A percentile compares a stretch with the other conserved stretches of the same genome.
phyloP scores from a whole-genome alignment of 2,888 invertebrate genomes.

The Heliconius ismenius region DNA sequence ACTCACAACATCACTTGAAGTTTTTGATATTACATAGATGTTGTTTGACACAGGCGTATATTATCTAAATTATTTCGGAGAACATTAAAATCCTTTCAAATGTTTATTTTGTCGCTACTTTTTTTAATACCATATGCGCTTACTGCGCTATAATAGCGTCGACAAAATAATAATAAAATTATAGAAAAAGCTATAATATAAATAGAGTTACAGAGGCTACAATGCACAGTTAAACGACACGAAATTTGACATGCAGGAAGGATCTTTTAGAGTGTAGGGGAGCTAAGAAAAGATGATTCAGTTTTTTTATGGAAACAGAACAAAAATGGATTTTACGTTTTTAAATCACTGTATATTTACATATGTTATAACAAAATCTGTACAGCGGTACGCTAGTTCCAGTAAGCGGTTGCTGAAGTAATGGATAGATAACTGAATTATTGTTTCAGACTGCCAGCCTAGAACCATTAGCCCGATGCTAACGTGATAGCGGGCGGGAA shows the following conservation, averaged over 20 bases:
- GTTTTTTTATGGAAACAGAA: no score
- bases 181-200: background rate
- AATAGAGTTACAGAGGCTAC: no score
- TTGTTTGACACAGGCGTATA: background rate
- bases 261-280: no score
- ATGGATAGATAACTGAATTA: slow-evolving; percentile 27
- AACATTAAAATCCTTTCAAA: background rate
- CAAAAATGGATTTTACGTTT: background rate
- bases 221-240: no score
- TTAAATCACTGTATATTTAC: background rate
- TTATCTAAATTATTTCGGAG: background rate
- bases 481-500: slow-evolving; percentile 29
- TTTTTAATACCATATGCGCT: background rate
- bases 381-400: background rate
- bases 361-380: background rate
- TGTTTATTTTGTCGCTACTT: background rate
- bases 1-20: background rate
- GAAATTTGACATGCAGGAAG: no score
- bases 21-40: background rate
- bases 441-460: slow-evolving; percentile 9
- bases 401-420: slow-evolving; percentile 6
- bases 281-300: no score
- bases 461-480: slow-evolving; percentile 26
- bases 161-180: background rate
- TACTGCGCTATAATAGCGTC: background rate